A percentile compares a stretch with the other conserved stretches of the same genome.
These are phyloP conservation scores for Xyrauchen texanus DNA, from an alignment of 2,113 vertebrate genomes.

Conservation along the genomic window DNA sequence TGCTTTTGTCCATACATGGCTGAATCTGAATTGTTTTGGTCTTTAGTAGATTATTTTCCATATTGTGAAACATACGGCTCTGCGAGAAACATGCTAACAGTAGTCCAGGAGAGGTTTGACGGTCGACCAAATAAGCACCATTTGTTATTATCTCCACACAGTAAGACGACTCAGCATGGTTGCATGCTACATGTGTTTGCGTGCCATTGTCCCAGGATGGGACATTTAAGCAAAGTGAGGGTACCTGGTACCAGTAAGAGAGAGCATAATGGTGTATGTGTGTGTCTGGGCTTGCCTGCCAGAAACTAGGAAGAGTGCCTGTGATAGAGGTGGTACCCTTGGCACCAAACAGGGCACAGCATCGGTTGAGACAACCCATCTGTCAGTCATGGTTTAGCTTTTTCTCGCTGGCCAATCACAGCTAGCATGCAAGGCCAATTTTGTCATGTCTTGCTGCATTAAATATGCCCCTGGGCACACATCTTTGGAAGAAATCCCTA, in stretches of 20 bases:
- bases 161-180: slow-evolving; percentile 14
- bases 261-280: slow-evolving; percentile 13
- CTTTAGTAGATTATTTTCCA: neutral
- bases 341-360: slow-evolving; percentile 22
- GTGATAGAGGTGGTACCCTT: slow-evolving; percentile 7
- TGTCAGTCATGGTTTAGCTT: neutral
- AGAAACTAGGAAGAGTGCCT: slow-evolving; percentile 6
- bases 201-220: neutral
- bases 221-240: slow-evolving; percentile 7
- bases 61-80: neutral
- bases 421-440: neutral
- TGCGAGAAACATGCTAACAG: neutral
- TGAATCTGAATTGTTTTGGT: too few species aligned
- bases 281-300: slow-evolving; percentile 22
- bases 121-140: neutral
- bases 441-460: too few species aligned
- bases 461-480: too few species aligned
- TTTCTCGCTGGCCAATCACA: neutral
- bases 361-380: neutral
- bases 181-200: neutral
- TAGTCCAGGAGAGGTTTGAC: neutral
- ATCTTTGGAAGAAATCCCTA: too few species aligned
- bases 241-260: neutral
- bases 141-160: slow-evolving; percentile 17
- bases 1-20: too few species aligned